A percentile compares a stretch with the other conserved stretches of the same genome.
Conservation (phyloP, 2,113 vertebrate species). For the Saguinus midas region DNA sequence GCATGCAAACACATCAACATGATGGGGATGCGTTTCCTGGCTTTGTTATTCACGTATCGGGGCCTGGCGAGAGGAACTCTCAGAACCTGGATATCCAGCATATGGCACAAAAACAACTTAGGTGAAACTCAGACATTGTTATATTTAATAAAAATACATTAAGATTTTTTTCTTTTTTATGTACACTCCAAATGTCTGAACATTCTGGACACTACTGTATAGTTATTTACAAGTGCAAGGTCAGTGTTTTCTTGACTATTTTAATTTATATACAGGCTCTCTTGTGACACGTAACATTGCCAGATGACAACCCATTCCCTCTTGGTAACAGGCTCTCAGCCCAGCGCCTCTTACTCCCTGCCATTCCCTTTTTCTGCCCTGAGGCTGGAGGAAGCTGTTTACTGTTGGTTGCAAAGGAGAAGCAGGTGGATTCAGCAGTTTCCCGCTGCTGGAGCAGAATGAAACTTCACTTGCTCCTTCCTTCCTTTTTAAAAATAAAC, state of each 20-base stretch:
- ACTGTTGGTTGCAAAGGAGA: slow-evolving; percentile 41
- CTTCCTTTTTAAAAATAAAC: slow-evolving; percentile 53
- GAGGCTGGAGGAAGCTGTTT: slow-evolving; percentile 55
- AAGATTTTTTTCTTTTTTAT: slow-evolving; percentile 75
- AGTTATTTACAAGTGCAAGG: slow-evolving; percentile 81
- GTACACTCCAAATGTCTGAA: slow-evolving; percentile 73
- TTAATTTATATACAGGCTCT: slow-evolving; percentile 75
- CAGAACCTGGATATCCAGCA: slow-evolving; percentile 66
- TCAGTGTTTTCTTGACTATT: slow-evolving; percentile 35
- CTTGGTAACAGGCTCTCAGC: not conserved
- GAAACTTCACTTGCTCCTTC: slow-evolving; percentile 30
- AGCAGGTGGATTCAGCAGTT: slow-evolving; percentile 40
- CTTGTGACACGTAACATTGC: slow-evolving; percentile 47
- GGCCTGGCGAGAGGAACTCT: slow-evolving; percentile 45
- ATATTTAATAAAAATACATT: slow-evolving; percentile 82
- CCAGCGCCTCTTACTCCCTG: not conserved
- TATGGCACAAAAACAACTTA: slow-evolving; percentile 73
- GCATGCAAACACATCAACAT: slow-evolving; percentile 30
- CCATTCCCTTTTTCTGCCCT: not conserved
- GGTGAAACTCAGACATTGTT: slow-evolving; percentile 77
- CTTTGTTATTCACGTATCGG: not conserved
- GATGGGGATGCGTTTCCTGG: slow-evolving; percentile 31
- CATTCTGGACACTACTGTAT: slow-evolving; percentile 68
- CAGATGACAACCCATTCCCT: slow-evolving; percentile 32
- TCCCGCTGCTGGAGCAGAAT: slow-evolving; percentile 1